These are phyloP conservation scores for Sminthurides aquaticus DNA, from an alignment of 2,888 invertebrate species.

Conservation along the genomic window DNA sequence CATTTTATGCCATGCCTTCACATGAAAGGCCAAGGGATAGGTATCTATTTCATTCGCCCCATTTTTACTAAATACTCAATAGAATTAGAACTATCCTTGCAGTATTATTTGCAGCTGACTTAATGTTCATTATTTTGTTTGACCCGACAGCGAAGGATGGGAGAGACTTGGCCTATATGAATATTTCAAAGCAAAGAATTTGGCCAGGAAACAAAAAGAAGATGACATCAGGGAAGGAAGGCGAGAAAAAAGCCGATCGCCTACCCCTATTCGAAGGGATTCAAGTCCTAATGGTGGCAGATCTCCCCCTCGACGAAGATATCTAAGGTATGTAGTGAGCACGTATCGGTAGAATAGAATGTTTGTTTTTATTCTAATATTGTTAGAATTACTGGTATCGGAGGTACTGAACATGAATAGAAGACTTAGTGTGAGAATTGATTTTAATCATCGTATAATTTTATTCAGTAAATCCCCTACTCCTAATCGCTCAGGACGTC, in stretches of 20 bases:
- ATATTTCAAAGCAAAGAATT: slow-evolving; percentile 93
- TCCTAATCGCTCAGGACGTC: slow-evolving; percentile 6
- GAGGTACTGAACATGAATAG: too few species aligned
- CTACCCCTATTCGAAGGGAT: slow-evolving; percentile 68
- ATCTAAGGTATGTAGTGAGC: slow-evolving; percentile 37
- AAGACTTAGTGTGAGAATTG: too few species aligned
- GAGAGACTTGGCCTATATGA: slow-evolving; percentile 95
- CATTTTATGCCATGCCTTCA: slow-evolving; percentile 89
- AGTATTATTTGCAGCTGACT: not conserved
- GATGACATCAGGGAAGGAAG: slow-evolving; percentile 67
- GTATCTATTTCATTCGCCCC: slow-evolving; percentile 50
- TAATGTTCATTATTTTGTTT: too few species aligned
- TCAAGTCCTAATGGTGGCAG: slow-evolving; percentile 34
- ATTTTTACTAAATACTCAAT: not conserved
- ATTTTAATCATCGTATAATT: too few species aligned
- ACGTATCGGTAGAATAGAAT: too few species aligned
- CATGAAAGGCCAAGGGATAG: slow-evolving; percentile 91
- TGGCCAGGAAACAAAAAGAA: slow-evolving; percentile 78
- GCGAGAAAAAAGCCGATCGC: slow-evolving; percentile 62
- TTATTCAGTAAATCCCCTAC: slow-evolving; percentile 24
- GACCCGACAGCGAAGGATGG: slow-evolving; percentile 94
- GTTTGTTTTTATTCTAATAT: too few species aligned
- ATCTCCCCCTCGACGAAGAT: slow-evolving; percentile 43
- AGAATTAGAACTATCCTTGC: too few species aligned
- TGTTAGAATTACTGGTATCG: too few species aligned